Percentiles rank a stretch among this genome's conserved stretches.
phyloP scores from a whole-genome alignment of 2,888 invertebrate species.

The Nephrocerus scutellatus region DNA sequence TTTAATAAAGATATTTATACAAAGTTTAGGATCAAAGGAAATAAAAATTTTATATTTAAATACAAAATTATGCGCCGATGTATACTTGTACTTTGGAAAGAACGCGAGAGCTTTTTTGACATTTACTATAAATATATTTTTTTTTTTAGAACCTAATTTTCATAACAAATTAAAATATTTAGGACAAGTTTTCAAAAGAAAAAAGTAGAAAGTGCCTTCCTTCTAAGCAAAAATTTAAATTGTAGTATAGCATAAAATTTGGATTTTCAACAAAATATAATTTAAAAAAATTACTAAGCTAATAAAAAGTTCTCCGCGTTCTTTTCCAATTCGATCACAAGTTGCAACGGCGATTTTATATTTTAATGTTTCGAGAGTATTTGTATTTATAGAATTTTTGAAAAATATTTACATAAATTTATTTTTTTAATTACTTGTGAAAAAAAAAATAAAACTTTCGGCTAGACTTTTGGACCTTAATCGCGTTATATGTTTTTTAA shows the following conservation, averaged over 20 bases:
- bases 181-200: constrained; percentile 6
- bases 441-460: constrained; percentile 32
- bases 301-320: too few species aligned
- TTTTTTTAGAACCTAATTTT: constrained; percentile 18
- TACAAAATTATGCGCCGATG: too few species aligned
- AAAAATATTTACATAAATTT: constrained; percentile 9
- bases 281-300: constrained; percentile 4
- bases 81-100: too few species aligned
- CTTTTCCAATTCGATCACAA: background rate
- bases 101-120: too few species aligned
- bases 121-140: too few species aligned
- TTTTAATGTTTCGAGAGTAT: background rate
- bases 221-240: constrained; percentile 17
- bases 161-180: constrained; percentile 21
- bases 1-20: constrained; percentile 28
- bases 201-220: constrained; percentile 31
- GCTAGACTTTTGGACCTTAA: constrained; percentile 31
- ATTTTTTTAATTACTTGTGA: constrained; percentile 27
- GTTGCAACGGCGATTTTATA: background rate
- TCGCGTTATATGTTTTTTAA: constrained; percentile 10
- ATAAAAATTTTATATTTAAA: constrained; percentile 24
- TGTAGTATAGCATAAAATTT: constrained; percentile 4
- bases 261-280: constrained; percentile 23
- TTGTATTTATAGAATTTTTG: background rate
- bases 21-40: constrained; percentile 22